Base-by-base conservation (phyloP, 2,113 vertebrate genomes). In the Perca flavescens region DNA sequence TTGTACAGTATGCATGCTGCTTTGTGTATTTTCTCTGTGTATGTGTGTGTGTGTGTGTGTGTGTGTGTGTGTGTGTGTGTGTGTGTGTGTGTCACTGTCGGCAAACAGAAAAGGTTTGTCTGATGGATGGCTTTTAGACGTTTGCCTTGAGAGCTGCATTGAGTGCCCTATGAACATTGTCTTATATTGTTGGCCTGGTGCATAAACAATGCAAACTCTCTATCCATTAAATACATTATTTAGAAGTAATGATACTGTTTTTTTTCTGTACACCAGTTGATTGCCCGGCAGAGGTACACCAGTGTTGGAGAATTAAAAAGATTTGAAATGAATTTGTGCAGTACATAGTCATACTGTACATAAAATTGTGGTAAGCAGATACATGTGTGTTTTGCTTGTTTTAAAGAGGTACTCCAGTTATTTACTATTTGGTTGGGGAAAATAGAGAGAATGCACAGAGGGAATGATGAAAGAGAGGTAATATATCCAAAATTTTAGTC, bases 51-150 rank as follows among this genome's bases (percentile, higher is more conserved):
- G 7, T 73, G 36, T 63, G 16, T 21, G 6, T 52, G 47, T 74
- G 40, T 1, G 52, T 52, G 43, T 21, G 19, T 43, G 21, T 60
- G 22, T 56, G 57, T 12, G 10, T 70, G 15, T 61, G 52, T 47
- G 70, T 19, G 46, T 28, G 31, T 46, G 56, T 36, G 28, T 36
- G 3, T 73, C 31, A 25, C 49, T n/a, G 36, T 43, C 15, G 3
- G n/a, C 46, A 2, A 36, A 1, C 15, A 67, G 71, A 72, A 57
- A 66, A 60, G 49, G 5, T 12, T 83, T 6, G 3, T 56, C 34
- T 84, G 28, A 72, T 70, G 43, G 73, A 60, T 49, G 40, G 31
- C 68, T 89, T 82, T 80, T 77, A 89, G 56, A 74, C 25, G 10
- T 83, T 77, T 68, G 60, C 47, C 34, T 73, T 77, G 74, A 74